phyloP scores from a whole-genome alignment of 2,113 vertebrate genomes.

The Pampusana beccarii region DNA sequence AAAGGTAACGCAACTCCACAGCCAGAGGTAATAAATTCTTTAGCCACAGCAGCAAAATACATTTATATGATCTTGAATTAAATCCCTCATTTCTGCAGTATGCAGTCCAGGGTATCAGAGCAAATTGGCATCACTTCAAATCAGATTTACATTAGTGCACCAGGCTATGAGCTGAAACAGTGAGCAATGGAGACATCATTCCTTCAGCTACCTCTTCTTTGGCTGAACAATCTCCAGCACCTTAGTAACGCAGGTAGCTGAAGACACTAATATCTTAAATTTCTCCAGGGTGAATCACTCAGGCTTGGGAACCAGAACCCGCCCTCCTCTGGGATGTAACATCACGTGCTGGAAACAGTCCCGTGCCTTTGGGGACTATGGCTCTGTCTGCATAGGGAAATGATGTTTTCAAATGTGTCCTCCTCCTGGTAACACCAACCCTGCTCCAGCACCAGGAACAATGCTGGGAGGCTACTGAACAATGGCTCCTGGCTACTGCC shows the following conservation, averaged over 20 bases:
- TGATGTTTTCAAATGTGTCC: not conserved
- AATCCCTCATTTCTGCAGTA: constrained; percentile 5
- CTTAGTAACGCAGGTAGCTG: not conserved
- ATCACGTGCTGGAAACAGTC: not conserved
- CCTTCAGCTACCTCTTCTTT: not conserved
- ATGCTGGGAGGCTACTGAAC: not conserved
- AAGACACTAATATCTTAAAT: not conserved
- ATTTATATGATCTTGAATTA: not conserved
- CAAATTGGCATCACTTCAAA: not conserved
- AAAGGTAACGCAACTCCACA: constrained; percentile 8
- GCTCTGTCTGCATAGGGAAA: not conserved
- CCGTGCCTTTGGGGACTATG: not conserved
- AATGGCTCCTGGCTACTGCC: not conserved
- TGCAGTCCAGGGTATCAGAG: not conserved
- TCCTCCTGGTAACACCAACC: not conserved
- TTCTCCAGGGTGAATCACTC: not conserved
- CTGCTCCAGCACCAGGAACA: not conserved
- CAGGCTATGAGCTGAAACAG: not conserved
- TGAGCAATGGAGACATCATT: not conserved
- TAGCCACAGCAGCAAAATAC: not conserved
- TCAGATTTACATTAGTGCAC: constrained; percentile 1
- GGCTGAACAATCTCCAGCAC: not conserved
- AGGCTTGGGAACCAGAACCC: not conserved
- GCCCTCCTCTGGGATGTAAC: not conserved
- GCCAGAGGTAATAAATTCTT: constrained; percentile 17